These are phyloP conservation scores for Charadrius vociferus DNA, from an alignment of 2,113 vertebrate genomes.

Conservation along the genomic window DNA sequence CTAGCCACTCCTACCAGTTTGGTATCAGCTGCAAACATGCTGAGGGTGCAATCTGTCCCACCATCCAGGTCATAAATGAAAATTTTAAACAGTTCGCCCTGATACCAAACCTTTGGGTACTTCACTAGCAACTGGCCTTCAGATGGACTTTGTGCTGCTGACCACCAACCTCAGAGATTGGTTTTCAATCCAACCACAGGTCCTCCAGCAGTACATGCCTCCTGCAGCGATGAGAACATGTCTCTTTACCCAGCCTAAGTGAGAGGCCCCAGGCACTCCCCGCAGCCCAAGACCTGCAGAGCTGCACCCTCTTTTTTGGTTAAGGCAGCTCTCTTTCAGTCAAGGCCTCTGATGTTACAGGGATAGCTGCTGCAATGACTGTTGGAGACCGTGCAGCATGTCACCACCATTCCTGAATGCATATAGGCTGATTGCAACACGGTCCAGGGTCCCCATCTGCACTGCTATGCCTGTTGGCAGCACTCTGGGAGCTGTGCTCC, in stretches of 20 bases:
- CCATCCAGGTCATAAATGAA: background rate
- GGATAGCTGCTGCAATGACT: fast-evolving
- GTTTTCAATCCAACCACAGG: background rate
- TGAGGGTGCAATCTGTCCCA: fast-evolving
- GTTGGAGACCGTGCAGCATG: background rate
- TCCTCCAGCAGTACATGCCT: background rate
- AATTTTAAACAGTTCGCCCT: background rate
- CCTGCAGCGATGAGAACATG: fast-evolving
- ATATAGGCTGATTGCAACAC: background rate
- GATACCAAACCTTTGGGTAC: background rate
- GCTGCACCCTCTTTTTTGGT: background rate
- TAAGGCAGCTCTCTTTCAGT: background rate
- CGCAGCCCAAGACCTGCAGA: background rate
- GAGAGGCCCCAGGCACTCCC: background rate
- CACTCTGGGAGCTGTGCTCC: background rate
- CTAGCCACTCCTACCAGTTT: background rate
- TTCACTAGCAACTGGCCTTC: background rate
- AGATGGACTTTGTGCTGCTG: background rate
- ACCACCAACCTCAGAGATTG: background rate
- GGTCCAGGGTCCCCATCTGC: fast-evolving
- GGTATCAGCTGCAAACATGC: background rate
- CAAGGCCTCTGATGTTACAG: background rate
- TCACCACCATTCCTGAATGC: background rate
- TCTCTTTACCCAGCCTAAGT: too few relatives aligned
- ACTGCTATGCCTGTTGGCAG: background rate